Evolutionary conservation across 2,797 vertebrate genomes (phyloP).

Genomic region (Atherinosoma microstoma): DNA sequence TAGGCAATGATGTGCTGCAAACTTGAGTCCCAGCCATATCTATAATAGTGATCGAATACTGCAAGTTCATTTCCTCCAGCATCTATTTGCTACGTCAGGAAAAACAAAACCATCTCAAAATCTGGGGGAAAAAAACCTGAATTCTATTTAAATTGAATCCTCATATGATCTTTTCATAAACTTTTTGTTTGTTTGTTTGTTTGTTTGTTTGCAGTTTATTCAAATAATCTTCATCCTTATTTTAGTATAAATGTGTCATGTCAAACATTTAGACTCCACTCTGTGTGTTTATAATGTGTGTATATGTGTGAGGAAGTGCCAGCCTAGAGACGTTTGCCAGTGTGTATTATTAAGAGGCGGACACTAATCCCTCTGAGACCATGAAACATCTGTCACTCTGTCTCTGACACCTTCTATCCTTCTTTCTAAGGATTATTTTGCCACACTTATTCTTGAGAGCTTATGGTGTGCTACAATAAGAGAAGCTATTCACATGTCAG

Average conservation of each 20-base stretch:
- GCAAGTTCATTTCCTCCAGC: no score
- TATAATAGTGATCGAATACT: no score
- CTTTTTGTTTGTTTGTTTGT: neutral
- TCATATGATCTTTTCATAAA: no score
- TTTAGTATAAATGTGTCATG: neutral
- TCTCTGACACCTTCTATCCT: slow-evolving; percentile 21
- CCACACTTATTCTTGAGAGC: slow-evolving; percentile 12
- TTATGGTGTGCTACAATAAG: neutral
- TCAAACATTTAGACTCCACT: slow-evolving; percentile 5
- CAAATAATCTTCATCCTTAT: neutral
- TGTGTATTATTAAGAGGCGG: slow-evolving; percentile 46
- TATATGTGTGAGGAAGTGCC: slow-evolving; percentile 5
- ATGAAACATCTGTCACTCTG: slow-evolving; percentile 51
- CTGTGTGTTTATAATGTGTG: neutral
- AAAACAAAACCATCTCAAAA: no score
- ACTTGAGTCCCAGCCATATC: no score
- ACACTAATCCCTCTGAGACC: slow-evolving; percentile 56
- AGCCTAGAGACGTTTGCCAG: slow-evolving; percentile 27
- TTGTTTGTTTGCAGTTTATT: neutral
- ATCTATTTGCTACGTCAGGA: no score
- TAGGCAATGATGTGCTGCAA: no score
- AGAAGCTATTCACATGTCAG: neutral
- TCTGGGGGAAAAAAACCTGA: no score
- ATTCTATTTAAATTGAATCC: no score
- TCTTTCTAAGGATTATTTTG: slow-evolving; percentile 37